These are phyloP conservation scores for Magallana gigas DNA, from an alignment of 1,140 invertebrate genomes.

Conservation along the genomic window DNA sequence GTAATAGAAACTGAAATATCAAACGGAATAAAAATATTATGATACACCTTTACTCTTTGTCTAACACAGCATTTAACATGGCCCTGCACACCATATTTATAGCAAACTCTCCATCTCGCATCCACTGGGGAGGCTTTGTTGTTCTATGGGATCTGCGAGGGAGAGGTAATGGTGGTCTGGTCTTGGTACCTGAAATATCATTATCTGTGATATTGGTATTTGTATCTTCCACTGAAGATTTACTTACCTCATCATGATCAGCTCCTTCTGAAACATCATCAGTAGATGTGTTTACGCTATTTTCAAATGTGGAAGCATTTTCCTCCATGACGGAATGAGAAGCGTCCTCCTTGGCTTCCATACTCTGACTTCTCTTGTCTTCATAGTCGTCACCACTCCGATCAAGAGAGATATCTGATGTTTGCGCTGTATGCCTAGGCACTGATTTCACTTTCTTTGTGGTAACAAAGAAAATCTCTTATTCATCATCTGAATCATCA, in stretches of 20 bases:
- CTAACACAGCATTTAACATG: conserved; percentile 35
- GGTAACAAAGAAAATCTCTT: neutral
- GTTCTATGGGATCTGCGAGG: neutral
- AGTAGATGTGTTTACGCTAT: neutral
- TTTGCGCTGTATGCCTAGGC: no score
- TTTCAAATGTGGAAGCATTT: neutral
- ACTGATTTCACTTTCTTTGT: no score
- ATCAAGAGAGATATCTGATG: no score
- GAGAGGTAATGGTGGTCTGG: neutral
- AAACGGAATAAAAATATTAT: neutral
- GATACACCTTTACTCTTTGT: neutral
- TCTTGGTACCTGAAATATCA: no score
- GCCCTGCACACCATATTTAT: conserved; percentile 42
- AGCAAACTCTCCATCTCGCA: conserved; percentile 29
- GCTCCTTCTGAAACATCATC: neutral
- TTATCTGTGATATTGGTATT: neutral
- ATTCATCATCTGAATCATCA: conserved; percentile 17
- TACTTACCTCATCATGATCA: neutral
- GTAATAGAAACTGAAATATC: neutral
- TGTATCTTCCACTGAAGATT: neutral
- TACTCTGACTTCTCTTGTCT: neutral
- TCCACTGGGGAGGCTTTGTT: neutral
- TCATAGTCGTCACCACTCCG: no score
- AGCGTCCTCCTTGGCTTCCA: neutral
- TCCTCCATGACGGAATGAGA: no score